Evolutionary conservation across 1,140 invertebrate genomes (phyloP), one percentile per base, ranked within the genome.

Genomic region (Physella acuta): DNA sequence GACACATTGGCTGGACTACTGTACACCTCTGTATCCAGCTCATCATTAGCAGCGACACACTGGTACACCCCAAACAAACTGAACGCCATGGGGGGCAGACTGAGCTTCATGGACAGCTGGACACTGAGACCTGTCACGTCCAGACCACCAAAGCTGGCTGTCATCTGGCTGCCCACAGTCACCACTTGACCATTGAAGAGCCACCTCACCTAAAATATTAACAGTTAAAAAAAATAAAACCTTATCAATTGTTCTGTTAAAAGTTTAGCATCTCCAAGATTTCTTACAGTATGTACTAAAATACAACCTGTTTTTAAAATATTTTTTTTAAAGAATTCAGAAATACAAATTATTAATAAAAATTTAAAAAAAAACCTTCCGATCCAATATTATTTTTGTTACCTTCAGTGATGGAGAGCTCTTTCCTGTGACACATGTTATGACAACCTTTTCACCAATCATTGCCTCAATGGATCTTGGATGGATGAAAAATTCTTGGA

Each of bases 401-500:
- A 63, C 60, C 60, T 63, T 24, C 3, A 63, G 1, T 24, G 62
- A 59, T 28, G 77, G 77, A 33, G 76, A 74, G 72, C 76, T 76
- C 26, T 71, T 61, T n/a, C 77, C 77, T 8, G 74, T 76, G 58
- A 76, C 70, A 62, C 77, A 79, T n/a, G 73, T 71, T 61, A 79
- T 71, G 17, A 63, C 62, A n/a, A 70, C 65, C 5, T 58, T 51
- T 14, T 74, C 70, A 37, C 65, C 72, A 44, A 71, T 58, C 0
- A 53, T 49, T 0, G 53, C 67, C 28, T 52, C 39, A 28, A 70
- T 59, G 34, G 74, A 72, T 30, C 44, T 31, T 24, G 77, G 77
- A 37, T 70, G 64, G 5, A 75, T 55, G 28, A 74, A 44, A 69
- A 78, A 78, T 49, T 73, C 68, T 52, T 72, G 53, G 49, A 77